These are phyloP conservation scores for Ichneumoninae sp. DNA, from an alignment of 2,888 invertebrate genomes.

Conservation along the genomic window DNA sequence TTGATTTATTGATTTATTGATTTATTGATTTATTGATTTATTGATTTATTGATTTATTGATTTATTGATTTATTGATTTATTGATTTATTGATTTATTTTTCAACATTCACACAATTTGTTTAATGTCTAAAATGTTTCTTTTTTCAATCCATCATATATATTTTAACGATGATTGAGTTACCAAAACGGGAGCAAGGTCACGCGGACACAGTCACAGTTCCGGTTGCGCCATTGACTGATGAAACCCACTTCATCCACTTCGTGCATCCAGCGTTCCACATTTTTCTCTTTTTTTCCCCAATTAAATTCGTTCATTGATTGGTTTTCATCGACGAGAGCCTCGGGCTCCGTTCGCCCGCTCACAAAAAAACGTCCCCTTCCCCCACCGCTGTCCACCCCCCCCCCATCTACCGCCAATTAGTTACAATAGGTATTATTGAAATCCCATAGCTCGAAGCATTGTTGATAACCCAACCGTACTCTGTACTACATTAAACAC, in stretches of 20 bases:
- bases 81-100: background rate
- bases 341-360: background rate
- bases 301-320: constrained; percentile 34
- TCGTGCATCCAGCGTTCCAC: background rate
- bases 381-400: background rate
- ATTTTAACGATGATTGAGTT: background rate
- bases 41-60: background rate
- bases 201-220: background rate
- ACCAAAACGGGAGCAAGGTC: constrained; percentile 1
- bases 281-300: constrained; percentile 8
- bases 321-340: constrained; percentile 37
- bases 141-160: background rate
- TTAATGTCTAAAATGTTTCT: background rate
- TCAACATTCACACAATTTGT: background rate
- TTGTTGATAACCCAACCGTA: constrained; percentile 56
- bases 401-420: constrained; percentile 45
- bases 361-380: constrained; percentile 6
- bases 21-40: background rate
- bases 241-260: constrained; percentile 23
- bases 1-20: background rate
- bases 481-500: constrained; percentile 36
- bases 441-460: constrained; percentile 72
- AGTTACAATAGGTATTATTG: constrained; percentile 50
- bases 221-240: background rate
- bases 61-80: background rate